Base-by-base conservation (phyloP, 2,113 vertebrate genomes). In the Telmatochromis sp. region DNA sequence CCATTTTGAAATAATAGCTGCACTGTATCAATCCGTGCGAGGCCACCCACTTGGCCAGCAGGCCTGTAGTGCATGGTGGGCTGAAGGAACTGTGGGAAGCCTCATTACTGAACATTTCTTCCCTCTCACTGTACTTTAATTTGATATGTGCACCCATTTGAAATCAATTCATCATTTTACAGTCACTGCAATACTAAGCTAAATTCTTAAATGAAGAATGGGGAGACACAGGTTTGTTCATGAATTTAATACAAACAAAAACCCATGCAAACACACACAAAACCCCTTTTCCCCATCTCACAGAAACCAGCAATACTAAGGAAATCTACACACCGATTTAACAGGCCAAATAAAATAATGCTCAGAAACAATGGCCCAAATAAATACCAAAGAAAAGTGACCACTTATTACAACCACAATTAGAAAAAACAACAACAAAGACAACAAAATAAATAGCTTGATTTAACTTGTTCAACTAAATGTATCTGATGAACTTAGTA, bases 1-100 rank as follows among this genome's bases (percentile, higher is more conserved):
- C 65, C 87, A 26, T 93, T 93, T 86, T 89, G 82, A 93, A 94
- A 95, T 92, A 94, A 95, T 92, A 91, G 92, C 91, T 60, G 87
- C 79, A 82, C 89, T 92, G 90, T 91, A 91, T 93, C 87, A 90
- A 40, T 91, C 57, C 58, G 21, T 58, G 83, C 37, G 45, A 90
- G 94, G 89, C 94, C 94, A 93, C 94, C 92, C 93, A 95, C 94
- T 83, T 89, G 60, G 92, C 82, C 57, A 80, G 54, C 37, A 60
- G 82, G 40, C 54, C 85, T 42, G 21, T 1, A 40, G 75, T 84
- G 85, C 93, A 83, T 60, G 91, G 93, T 89, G 92, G 86, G 89
- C 94, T 73, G 55, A 79, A 83, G 79, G 71, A 91, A 91, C 89
- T 86, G 89, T 93, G 92, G 89, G 83, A 89, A 89, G 87, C 28